These are phyloP conservation scores for Morinoia aosen DNA, from an alignment of 2,888 invertebrate genomes.

Conservation along the genomic window DNA sequence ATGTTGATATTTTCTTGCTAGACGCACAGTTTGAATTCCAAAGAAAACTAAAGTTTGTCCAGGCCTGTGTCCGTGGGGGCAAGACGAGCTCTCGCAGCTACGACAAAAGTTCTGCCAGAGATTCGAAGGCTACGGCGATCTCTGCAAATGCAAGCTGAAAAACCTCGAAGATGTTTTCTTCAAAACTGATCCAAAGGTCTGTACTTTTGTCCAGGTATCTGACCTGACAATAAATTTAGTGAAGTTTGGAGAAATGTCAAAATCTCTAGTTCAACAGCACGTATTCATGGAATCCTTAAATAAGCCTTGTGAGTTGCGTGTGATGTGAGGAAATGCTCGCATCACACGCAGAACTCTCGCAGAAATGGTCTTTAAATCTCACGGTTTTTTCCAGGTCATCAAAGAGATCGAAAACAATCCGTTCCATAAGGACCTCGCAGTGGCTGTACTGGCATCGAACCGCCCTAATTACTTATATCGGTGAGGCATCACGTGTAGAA, in stretches of 20 bases:
- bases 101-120: slow-evolving; percentile 61
- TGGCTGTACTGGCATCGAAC: slow-evolving; percentile 64
- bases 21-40: not conserved
- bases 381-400: slow-evolving; percentile 56
- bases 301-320: not conserved
- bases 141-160: slow-evolving; percentile 65
- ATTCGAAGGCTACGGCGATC: slow-evolving; percentile 63
- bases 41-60: not conserved
- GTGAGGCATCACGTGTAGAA: slow-evolving; percentile 13
- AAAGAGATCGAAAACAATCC: slow-evolving; percentile 54
- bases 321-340: no score
- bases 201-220: not conserved
- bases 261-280: not conserved
- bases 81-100: slow-evolving; percentile 58
- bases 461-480: slow-evolving; percentile 66
- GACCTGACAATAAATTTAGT: not conserved
- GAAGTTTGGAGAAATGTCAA: not conserved
- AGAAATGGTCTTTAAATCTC: not conserved
- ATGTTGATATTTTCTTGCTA: not conserved
- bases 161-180: slow-evolving; percentile 62
- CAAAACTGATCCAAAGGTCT: slow-evolving; percentile 60
- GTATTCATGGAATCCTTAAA: not conserved
- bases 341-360: no score
- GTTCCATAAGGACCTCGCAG: slow-evolving; percentile 60
- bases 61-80: slow-evolving; percentile 62